Conservation (phyloP, 2,113 vertebrate species). For the Oenanthe melanoleuca region DNA sequence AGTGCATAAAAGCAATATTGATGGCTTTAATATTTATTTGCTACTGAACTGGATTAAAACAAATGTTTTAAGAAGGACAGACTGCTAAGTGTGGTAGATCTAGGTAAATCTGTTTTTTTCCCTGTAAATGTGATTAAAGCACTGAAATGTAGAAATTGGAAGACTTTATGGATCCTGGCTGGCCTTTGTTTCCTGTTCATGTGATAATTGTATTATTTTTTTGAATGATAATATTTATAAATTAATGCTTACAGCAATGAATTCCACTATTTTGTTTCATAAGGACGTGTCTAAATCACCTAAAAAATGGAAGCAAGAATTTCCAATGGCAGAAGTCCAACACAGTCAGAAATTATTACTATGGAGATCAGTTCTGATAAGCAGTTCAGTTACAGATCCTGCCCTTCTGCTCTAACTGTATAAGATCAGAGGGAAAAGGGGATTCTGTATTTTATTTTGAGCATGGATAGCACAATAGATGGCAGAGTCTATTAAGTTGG, state of each 20-base stretch:
- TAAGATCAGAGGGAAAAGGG: not conserved
- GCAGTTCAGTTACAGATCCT: not conserved
- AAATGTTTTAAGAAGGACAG: not conserved
- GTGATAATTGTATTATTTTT: not conserved
- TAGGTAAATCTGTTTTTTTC: not conserved
- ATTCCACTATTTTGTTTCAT: not conserved
- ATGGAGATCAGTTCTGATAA: not conserved
- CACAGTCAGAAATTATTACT: not conserved
- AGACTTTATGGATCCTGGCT: not conserved
- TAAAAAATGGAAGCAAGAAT: not conserved
- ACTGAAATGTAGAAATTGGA: not conserved
- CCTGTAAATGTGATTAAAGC: not conserved
- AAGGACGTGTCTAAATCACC: not conserved
- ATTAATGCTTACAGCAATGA: not conserved
- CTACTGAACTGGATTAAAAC: not conserved
- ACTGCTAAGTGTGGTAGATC: not conserved
- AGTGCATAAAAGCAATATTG: not conserved
- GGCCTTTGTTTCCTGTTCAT: not conserved
- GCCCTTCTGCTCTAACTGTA: not conserved
- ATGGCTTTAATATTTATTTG: not conserved
- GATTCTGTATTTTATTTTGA: not conserved
- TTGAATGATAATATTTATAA: not conserved
- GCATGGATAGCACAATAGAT: not conserved
- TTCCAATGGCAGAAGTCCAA: not conserved
- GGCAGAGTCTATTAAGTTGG: not conserved